Percentiles rank a stretch among this genome's conserved stretches.
Conservation (phyloP, 2,113 vertebrate genomes). For the Pluvianellus socialis region DNA sequence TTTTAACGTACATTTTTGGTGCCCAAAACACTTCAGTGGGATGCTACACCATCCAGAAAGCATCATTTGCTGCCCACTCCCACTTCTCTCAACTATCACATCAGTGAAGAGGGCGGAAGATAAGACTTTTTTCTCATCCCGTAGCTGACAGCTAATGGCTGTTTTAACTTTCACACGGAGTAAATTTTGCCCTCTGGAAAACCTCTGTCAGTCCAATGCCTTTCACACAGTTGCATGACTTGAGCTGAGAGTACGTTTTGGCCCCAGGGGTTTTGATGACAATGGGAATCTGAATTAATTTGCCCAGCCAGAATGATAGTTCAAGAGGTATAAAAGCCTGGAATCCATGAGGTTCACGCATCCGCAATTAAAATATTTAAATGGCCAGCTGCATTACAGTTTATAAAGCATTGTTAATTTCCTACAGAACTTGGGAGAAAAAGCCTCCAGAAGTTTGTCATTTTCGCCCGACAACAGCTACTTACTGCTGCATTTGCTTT, state of each 20-base stretch:
- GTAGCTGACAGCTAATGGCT: not conserved
- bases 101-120: not conserved
- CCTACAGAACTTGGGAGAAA: not conserved
- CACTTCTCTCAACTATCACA: not conserved
- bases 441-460: not conserved
- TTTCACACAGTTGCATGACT: not conserved
- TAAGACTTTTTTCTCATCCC: not conserved
- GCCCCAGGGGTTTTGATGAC: not conserved
- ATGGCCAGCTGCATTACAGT: not conserved
- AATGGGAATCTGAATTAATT: slow-evolving; percentile 12
- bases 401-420: not conserved
- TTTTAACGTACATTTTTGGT: rapidly evolving
- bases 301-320: not conserved
- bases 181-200: not conserved
- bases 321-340: slow-evolving; percentile 12
- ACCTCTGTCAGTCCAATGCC: not conserved
- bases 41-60: not conserved
- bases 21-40: not conserved
- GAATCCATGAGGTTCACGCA: not conserved
- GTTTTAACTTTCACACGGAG: not conserved
- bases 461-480: not conserved
- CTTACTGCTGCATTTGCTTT: not conserved
- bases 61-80: not conserved
- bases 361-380: slow-evolving; percentile 11
- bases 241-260: not conserved